A percentile compares a stretch with the other conserved stretches of the same genome.
Evolutionary conservation across 1,140 invertebrate species (phyloP).

Genomic region (Harpegnathos saltator): DNA sequence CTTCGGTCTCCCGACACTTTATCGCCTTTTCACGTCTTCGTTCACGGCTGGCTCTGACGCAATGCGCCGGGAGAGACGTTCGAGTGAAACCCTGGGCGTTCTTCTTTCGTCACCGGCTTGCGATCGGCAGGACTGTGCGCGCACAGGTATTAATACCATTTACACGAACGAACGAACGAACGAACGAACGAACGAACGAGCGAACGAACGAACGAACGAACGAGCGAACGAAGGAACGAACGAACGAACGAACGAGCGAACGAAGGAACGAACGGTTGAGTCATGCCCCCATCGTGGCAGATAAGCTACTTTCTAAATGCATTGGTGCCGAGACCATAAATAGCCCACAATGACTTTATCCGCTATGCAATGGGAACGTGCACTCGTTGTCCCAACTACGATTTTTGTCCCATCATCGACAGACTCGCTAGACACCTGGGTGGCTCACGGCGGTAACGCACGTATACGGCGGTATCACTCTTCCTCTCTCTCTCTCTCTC

Average conservation of each 20-base stretch:
- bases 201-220: too few species aligned
- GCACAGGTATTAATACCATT: slow-evolving; percentile 69
- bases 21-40: neutral
- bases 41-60: neutral
- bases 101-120: slow-evolving; percentile 53
- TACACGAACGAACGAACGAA: slow-evolving; percentile 57
- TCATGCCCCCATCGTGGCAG: slow-evolving; percentile 75
- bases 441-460: neutral
- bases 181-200: too few species aligned
- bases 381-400: slow-evolving; percentile 35
- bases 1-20: neutral
- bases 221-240: too few species aligned
- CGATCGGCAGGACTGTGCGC: slow-evolving; percentile 5
- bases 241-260: too few species aligned
- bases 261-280: slow-evolving; percentile 64
- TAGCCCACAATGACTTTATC: slow-evolving; percentile 77
- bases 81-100: neutral
- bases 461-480: too few species aligned
- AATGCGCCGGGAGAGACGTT: slow-evolving; percentile 29
- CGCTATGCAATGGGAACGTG: slow-evolving; percentile 59
- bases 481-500: neutral
- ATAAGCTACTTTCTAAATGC: slow-evolving; percentile 80
- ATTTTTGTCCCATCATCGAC: slow-evolving; percentile 47
- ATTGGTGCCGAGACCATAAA: slow-evolving; percentile 76
- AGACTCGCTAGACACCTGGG: slow-evolving; percentile 28